Evolutionary conservation across 2,797 vertebrate species (phyloP), one percentile per base, ranked within the genome.

Genomic region (Neosilurus mollespiculum): DNA sequence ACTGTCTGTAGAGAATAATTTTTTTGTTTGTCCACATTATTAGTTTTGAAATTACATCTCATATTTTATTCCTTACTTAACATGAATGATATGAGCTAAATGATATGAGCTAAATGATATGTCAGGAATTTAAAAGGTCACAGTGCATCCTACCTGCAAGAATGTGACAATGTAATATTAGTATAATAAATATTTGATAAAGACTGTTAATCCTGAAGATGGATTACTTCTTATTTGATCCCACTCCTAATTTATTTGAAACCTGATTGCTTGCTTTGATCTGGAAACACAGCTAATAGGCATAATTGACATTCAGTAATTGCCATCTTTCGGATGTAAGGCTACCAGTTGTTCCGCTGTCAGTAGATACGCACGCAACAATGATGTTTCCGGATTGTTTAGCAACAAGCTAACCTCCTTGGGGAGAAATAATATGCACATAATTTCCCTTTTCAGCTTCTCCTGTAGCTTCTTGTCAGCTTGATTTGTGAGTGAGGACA

Each of bases 271-370:
- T 71, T 26, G 72, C 64, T 72, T 82, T 70, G 70, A 80, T 49
- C 37, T 84, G 76, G 61, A 85, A 84, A 67, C 65, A 64, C 69
- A 67, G 75, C 79, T 86, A 84, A 85, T 80, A 80, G 53, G 66
- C 86, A 69, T 61, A 80, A 83, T 75, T 82, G 77, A 78, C 81
- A 59, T 22, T 66, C 72, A 56, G 66, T 80, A 83, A 78, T 81
- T 79, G 83, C 70, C 24, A 53, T 78, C 58, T 56, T 80, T 81
- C 62, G 80, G 70, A 69, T 82, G 53, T 69, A 66, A 53, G 64
- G 78, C 18, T 62, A 72, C 75, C 73, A 84, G 75, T 72, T 58
- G 72, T 78, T 87, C 58, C 54, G 53, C 64, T 82, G 62, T 82
- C 80, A 80, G 62, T 37, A 80, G 81, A 72, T 76, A 80, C 22